Conservation (phyloP, 1,140 invertebrate genomes). For the Lanistes nyassanus region DNA sequence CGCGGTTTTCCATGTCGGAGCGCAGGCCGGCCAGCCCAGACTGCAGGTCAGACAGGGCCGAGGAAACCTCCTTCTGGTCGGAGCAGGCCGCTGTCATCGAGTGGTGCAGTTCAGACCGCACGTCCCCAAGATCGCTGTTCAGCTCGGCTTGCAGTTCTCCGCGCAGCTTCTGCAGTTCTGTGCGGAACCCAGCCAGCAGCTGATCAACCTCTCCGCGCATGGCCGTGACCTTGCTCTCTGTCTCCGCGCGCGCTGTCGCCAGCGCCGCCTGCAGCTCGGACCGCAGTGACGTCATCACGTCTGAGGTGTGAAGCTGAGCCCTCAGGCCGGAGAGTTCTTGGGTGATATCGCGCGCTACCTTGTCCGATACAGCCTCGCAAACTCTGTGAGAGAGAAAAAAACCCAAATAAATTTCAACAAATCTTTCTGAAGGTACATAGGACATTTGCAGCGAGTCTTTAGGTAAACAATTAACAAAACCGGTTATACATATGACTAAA, state of each 20-base stretch:
- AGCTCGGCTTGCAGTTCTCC: slow-evolving; percentile 11
- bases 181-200: background rate
- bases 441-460: too few species aligned
- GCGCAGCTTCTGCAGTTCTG: slow-evolving; percentile 2
- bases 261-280: slow-evolving; percentile 18
- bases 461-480: too few species aligned
- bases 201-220: slow-evolving; percentile 8
- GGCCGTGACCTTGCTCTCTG: slow-evolving; percentile 11
- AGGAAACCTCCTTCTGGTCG: slow-evolving; percentile 8
- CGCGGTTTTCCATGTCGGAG: slow-evolving; percentile 9
- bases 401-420: too few species aligned
- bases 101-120: slow-evolving; percentile 17
- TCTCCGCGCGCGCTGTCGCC: slow-evolving; percentile 12
- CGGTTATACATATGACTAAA: too few species aligned
- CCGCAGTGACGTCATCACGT: slow-evolving; percentile 15
- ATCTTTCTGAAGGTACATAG: too few species aligned
- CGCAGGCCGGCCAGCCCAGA: background rate
- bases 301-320: slow-evolving; percentile 19
- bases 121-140: slow-evolving; percentile 13
- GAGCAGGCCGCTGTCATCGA: slow-evolving; percentile 8
- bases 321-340: slow-evolving; percentile 18
- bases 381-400: background rate
- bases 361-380: background rate
- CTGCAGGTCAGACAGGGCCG: slow-evolving; percentile 15
- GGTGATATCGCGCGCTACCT: slow-evolving; percentile 12